phyloP scores from a whole-genome alignment of 2,113 vertebrate genomes.

The Forbesichthys papilliferus region DNA sequence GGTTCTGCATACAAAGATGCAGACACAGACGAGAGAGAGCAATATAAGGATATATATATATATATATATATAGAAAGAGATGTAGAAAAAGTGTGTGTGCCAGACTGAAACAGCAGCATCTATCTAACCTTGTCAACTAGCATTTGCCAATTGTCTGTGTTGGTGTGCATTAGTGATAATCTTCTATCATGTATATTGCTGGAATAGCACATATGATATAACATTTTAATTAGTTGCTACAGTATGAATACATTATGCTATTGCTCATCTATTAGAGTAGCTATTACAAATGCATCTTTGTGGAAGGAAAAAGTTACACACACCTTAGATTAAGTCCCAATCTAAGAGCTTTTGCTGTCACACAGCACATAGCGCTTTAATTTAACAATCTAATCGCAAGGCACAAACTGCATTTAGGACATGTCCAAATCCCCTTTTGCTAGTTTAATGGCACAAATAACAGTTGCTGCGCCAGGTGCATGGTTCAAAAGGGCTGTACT shows the following conservation, averaged over 20 bases:
- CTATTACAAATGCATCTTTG: slow-evolving; percentile 1
- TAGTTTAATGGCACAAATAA: too few relatives aligned
- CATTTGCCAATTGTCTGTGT: slow-evolving; percentile 33
- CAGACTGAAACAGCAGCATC: slow-evolving; percentile 52
- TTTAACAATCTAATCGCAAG: too few relatives aligned
- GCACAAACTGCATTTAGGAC: too few relatives aligned
- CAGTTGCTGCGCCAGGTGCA: too few relatives aligned
- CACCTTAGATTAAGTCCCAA: not conserved
- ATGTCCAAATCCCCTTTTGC: too few relatives aligned
- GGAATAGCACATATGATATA: not conserved
- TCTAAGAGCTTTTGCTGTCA: too few relatives aligned
- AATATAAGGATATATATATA: not conserved
- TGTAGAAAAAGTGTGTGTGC: slow-evolving; percentile 13
- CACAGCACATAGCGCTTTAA: too few relatives aligned
- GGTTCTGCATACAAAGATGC: slow-evolving; percentile 40
- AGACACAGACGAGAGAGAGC: not conserved
- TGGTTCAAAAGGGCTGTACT: too few relatives aligned
- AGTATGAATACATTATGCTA: slow-evolving; percentile 25
- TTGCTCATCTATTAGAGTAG: slow-evolving; percentile 1
- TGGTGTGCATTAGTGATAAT: slow-evolving; percentile 7
- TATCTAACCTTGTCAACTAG: slow-evolving; percentile 63
- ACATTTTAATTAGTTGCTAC: slow-evolving; percentile 13
- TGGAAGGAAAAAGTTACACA: not conserved
- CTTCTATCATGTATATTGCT: slow-evolving; percentile 10
- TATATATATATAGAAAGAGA: slow-evolving; percentile 9